These are phyloP conservation scores for Geodia barretti DNA, from an alignment of 37 sponge, comb jelly and placozoan genomes.

Conservation along the genomic window DNA sequence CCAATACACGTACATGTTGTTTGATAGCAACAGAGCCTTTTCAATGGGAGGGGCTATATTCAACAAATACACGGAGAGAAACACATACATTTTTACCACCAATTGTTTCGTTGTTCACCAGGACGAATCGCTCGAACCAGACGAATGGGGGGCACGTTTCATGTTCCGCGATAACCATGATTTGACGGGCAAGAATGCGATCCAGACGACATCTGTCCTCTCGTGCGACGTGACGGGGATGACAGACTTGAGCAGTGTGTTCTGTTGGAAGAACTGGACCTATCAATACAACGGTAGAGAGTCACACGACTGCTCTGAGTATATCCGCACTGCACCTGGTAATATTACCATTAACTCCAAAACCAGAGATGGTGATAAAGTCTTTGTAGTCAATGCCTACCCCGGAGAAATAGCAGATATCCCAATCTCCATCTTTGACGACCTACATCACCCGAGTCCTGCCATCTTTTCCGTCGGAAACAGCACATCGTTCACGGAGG, in stretches of 20 bases:
- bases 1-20: slow-evolving; percentile 3
- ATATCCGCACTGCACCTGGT: no score
- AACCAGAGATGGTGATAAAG: no score
- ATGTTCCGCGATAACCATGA: slow-evolving; percentile 37
- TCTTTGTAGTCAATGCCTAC: no score
- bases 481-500: no score
- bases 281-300: background rate
- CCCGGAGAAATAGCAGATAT: no score
- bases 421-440: no score
- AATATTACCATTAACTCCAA: no score
- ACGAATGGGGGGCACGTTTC: slow-evolving; percentile 33
- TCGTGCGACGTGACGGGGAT: no score
- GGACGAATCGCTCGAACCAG: slow-evolving; percentile 2
- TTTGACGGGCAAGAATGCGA: slow-evolving; percentile 32
- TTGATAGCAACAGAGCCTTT: slow-evolving; percentile 42
- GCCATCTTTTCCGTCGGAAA: no score
- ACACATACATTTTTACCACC: slow-evolving; percentile 1
- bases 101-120: slow-evolving; percentile 52
- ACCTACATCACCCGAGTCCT: no score
- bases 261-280: slow-evolving; percentile 32
- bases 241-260: background rate
- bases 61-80: slow-evolving; percentile 18
- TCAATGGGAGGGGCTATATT: slow-evolving; percentile 61
- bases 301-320: no score
- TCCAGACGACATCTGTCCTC: slow-evolving; percentile 47